Conservation (phyloP, 2,797 vertebrate genomes). For the Malacoraja senta region DNA sequence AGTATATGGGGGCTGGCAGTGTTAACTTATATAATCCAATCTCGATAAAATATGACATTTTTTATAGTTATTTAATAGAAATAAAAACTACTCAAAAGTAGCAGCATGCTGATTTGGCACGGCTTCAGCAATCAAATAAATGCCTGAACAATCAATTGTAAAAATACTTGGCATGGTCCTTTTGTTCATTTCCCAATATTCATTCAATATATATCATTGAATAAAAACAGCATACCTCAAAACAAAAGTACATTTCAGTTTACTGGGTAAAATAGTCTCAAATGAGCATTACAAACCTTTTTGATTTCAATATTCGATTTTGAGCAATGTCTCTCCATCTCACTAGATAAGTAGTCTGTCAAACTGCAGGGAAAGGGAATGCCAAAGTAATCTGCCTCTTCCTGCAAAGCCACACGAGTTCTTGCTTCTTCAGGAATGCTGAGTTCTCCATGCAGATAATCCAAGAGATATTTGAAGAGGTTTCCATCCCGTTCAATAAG, state of each 20-base stretch:
- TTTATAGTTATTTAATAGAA: neutral
- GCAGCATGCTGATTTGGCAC: neutral
- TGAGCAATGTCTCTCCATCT: conserved; percentile 60
- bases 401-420: conserved; percentile 51
- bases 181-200: neutral
- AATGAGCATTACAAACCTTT: conserved; percentile 56
- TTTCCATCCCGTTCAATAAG: conserved; percentile 58
- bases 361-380: conserved; percentile 60
- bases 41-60: neutral
- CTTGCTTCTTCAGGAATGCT: conserved; percentile 53
- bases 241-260: neutral
- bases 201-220: neutral
- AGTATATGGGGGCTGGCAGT: neutral
- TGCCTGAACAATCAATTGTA: neutral
- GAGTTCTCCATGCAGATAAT: conserved; percentile 64
- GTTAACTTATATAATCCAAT: neutral
- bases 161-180: neutral
- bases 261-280: neutral
- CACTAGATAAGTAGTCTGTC: conserved; percentile 61
- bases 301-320: conserved; percentile 59
- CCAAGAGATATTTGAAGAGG: conserved; percentile 62
- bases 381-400: conserved; percentile 65
- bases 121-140: neutral
- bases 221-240: neutral
- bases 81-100: neutral